phyloP scores from a whole-genome alignment of 1,140 invertebrate species.

The Vollenhovia emeryi region DNA sequence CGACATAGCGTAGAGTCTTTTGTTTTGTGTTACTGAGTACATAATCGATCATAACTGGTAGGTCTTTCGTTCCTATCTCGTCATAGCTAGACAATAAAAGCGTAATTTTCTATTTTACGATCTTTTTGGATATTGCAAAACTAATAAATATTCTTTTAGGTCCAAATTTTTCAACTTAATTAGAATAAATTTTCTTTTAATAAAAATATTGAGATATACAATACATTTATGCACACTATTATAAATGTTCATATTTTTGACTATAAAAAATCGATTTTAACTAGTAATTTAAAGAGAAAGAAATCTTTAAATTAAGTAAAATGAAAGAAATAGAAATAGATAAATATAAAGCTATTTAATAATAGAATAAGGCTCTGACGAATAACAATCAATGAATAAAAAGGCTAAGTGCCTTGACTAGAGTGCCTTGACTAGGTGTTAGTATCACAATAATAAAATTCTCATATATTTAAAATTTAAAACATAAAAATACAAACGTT shows the following conservation, averaged over 20 bases:
- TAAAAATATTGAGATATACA: background rate
- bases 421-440: too few species aligned
- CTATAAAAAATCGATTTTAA: background rate
- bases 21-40: slow-evolving; percentile 43
- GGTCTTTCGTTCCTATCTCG: slow-evolving; percentile 46
- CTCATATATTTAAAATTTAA: too few species aligned
- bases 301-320: background rate
- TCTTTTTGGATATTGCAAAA: background rate
- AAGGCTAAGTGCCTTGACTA: too few species aligned
- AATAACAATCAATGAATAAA: too few species aligned
- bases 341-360: background rate
- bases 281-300: background rate
- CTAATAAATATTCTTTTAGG: background rate
- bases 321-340: background rate
- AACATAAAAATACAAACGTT: too few species aligned
- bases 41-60: slow-evolving; percentile 47
- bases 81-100: slow-evolving; percentile 49
- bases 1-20: slow-evolving; percentile 28
- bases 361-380: too few species aligned
- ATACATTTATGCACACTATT: background rate
- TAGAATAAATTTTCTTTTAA: background rate
- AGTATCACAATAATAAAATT: too few species aligned
- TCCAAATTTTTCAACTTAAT: background rate
- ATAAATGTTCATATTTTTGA: background rate
- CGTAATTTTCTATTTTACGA: background rate